These are phyloP conservation scores for Scaeva pyrastri DNA, from an alignment of 2,888 invertebrate genomes.

Conservation along the genomic window DNA sequence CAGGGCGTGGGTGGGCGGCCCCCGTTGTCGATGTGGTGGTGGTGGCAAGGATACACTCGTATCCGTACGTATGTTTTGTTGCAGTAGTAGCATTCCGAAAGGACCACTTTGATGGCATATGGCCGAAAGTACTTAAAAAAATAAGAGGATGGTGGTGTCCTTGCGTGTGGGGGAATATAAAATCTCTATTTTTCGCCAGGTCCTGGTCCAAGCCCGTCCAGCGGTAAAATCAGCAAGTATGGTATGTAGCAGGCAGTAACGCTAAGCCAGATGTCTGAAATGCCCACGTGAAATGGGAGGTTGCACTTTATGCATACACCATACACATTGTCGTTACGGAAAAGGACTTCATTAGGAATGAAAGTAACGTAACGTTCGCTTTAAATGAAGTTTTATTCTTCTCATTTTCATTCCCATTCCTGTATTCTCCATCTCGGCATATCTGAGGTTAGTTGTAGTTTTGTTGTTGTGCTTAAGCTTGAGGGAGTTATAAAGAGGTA, in stretches of 20 bases:
- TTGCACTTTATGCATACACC: constrained; percentile 45
- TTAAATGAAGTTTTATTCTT: background rate
- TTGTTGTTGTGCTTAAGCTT: constrained; percentile 32
- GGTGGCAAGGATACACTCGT: constrained; percentile 9
- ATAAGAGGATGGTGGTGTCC: constrained; percentile 14
- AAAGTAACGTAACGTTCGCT: constrained; percentile 49
- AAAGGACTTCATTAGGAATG: constrained; percentile 70
- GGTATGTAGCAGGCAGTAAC: background rate
- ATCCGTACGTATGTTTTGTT: constrained; percentile 3
- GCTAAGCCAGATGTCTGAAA: constrained; percentile 35
- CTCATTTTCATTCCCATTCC: background rate
- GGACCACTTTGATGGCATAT: constrained; percentile 61
- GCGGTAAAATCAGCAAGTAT: background rate
- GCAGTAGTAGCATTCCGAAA: constrained; percentile 33
- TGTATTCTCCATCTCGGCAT: background rate
- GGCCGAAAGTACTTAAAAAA: constrained; percentile 56
- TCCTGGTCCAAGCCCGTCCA: too few species aligned
- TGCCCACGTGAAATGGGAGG: constrained; percentile 45
- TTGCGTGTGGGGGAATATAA: constrained; percentile 36
- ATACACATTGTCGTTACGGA: constrained; percentile 52
- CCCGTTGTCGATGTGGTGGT: background rate
- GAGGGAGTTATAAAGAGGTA: constrained; percentile 35
- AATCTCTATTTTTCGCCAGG: constrained; percentile 16
- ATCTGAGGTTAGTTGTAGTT: background rate
- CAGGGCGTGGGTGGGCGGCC: too few species aligned